Evolutionary conservation across 2,113 vertebrate genomes (phyloP), one percentile per base, ranked within the genome.

Genomic region (Caloenas nicobarica): DNA sequence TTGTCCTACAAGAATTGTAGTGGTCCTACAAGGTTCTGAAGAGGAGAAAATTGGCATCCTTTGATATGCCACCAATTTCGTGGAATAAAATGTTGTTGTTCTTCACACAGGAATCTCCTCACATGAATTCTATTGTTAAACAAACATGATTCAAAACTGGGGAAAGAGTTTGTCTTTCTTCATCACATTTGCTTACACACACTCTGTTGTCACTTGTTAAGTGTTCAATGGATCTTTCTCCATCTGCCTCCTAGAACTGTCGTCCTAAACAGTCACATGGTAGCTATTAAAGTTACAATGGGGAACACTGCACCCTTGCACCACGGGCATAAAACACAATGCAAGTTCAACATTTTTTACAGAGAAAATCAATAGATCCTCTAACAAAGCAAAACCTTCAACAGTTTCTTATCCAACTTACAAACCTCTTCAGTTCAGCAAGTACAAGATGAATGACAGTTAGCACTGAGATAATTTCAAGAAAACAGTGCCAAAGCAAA

Each of bases 331-430:
- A 95, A 95, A 94, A 33, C 68, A 86, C 53, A 81, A 86, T 69
- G 44, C 79, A 91, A 82, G 78, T 93, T 95, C 66, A 89, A 93
- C 66, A 61, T 82, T 81, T 72, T 92, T 93, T 68, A 74, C 56
- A 84, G 72, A 68, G 53, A 57, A 94, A 95, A 95, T 92, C 94
- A 84, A 84, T 86, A 93, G 25, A 51, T 86, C 48, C 71, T 73
- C 56, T 86, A 93, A 81, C 72, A 95, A 84, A 89, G 44, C n/a
- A 66, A 93, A 95, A 90, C 38, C 56, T 93, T 74, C 76, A 92
- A 80, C 77, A 86, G 38, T 76, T 91, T 92, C 60, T 92, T 78
- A 95, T 34, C 83, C 96, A 64, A 40, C 83, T 84, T 69, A 68
- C 54, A 97, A 84, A 88, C 54, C 38, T 42, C 42, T 74, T 83